Percentiles rank a stretch among this genome's conserved stretches.
Evolutionary conservation across 2,113 vertebrate species (phyloP).

Genomic region (Ptilorrhoa leucosticta): DNA sequence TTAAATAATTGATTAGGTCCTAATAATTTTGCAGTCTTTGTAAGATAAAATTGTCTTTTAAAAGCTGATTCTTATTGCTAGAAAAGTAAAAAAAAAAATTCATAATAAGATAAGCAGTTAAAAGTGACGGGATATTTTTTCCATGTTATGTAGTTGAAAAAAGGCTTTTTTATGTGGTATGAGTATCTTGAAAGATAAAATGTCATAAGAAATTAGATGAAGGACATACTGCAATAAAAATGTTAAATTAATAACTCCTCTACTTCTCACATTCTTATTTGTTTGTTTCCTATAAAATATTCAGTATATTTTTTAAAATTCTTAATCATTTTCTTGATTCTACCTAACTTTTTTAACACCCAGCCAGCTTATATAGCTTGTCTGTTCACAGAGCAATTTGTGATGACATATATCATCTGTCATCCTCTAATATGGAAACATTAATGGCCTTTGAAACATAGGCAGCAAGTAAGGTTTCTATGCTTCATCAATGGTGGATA

Average conservation of each 20-base stretch:
- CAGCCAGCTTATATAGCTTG: not conserved
- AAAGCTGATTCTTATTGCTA: not conserved
- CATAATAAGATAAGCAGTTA: not conserved
- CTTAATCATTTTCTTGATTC: not conserved
- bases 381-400: not conserved
- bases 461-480: not conserved
- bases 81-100: not conserved
- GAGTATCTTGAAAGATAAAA: not conserved
- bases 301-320: not conserved
- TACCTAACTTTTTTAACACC: not conserved
- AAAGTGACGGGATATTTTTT: not conserved
- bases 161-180: not conserved
- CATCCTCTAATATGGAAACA: not conserved
- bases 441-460: not conserved
- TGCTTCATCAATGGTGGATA: not conserved
- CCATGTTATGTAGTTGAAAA: not conserved
- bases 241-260: not conserved
- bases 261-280: not conserved
- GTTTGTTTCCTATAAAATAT: not conserved
- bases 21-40: not conserved
- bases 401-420: not conserved
- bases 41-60: not conserved
- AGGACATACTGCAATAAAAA: not conserved
- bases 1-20: not conserved
- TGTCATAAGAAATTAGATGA: not conserved